Evolutionary conservation across 2,113 vertebrate species (phyloP).

Genomic region (Narcine bancroftii): DNA sequence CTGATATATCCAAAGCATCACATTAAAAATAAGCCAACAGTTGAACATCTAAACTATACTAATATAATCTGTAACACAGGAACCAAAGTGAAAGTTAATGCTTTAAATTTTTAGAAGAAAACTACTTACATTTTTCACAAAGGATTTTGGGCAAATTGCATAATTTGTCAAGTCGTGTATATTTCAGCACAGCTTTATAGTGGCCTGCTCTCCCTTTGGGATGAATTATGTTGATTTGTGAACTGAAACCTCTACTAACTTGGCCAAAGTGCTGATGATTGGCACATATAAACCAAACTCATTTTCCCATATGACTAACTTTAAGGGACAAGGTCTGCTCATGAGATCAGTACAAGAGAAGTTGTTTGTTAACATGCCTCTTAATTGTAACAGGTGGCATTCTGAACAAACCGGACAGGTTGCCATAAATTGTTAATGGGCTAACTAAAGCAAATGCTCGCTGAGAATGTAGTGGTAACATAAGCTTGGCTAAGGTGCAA

Average conservation of each 20-base stretch:
- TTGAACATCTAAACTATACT: not conserved
- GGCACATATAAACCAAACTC: not conserved
- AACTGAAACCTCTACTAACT: not conserved
- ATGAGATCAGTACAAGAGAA: not conserved
- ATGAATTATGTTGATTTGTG: not conserved
- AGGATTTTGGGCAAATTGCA: not conserved
- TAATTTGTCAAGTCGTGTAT: not conserved
- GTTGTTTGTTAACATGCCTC: not conserved
- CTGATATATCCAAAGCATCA: not conserved
- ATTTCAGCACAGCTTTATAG: not conserved
- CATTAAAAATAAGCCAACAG: too few species aligned
- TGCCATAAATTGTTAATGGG: not conserved
- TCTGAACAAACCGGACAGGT: not conserved
- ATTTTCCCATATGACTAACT: not conserved
- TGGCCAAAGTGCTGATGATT: not conserved
- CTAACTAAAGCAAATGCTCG: not conserved
- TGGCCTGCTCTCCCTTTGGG: not conserved
- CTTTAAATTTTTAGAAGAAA: not conserved
- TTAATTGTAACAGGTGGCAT: constrained; percentile 13
- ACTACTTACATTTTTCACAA: not conserved
- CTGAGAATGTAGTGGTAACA: not conserved
- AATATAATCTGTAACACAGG: not conserved
- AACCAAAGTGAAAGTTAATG: not conserved
- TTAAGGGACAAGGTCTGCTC: not conserved
- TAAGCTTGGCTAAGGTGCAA: not conserved